Base-by-base conservation (phyloP, 2,113 vertebrate genomes). In the Mixornis gularis region DNA sequence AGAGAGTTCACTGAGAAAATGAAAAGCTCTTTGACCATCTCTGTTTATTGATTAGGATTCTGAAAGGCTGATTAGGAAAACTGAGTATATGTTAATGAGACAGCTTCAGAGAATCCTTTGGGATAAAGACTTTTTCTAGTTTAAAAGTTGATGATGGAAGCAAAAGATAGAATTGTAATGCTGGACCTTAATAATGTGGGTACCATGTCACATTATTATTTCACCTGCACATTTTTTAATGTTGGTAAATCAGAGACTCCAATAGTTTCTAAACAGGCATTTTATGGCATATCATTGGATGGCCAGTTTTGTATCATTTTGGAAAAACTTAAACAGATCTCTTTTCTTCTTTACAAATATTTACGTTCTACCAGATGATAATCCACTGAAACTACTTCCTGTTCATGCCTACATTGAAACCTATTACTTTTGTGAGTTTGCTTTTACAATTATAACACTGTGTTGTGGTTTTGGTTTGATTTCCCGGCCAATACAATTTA, bases 391-490 rank as follows among this genome's bases (percentile, higher is more conserved):
- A 82, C 4, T 7, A 36, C 27, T 64, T 89, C 16, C 8, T 53
- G 4, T 24, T 83, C 17, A 26, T 10, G 4, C 4, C 9, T 56
- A 4, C 34, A 16, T 49, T 63, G 43, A 80, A 88, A 62, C 4
- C 2, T 0, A 49, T 3, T 2, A 80, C 4, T 51, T 60, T 6
- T 26, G 3, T 2, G 2, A 60, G 20, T 52, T 94, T 38, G 2
- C 3, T 79, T 90, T 85, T 77, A 5, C 51, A 48, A 9, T 53
- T 79, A 44, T 82, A 56, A 40, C 17, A 19, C 38, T 38, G 38
- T 38, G 38, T 11, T 38, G 11, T 38, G 38, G 38, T 38, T 38
- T 38, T 38, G 38, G 38, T 38, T 38, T 38, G 38, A 38, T 38
- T 38, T 38, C 38, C 38, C 38, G 10, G 38, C 38, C 38, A 38